Evolutionary conservation across 2,797 vertebrate species (phyloP).

Genomic region (Enteromius unitaeniatus): DNA sequence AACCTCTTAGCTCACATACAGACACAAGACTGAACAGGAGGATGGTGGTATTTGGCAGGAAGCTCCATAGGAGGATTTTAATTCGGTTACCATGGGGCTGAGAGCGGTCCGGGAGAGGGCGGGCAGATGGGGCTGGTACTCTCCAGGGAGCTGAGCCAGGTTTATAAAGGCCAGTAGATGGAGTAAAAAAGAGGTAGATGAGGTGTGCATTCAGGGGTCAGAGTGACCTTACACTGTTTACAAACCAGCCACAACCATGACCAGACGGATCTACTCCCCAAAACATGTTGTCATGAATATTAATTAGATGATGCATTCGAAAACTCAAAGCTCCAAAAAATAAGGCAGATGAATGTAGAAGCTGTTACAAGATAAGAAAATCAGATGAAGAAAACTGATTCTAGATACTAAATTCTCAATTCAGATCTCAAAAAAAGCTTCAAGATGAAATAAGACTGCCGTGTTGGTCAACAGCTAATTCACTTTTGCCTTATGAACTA

Average conservation of each 20-base stretch:
- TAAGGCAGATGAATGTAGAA: background rate
- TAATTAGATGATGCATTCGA: background rate
- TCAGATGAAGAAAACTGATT: background rate
- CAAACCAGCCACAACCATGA: conserved; percentile 3
- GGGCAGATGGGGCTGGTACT: conserved; percentile 44
- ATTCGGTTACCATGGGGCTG: conserved; percentile 32
- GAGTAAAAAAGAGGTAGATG: conserved; percentile 25
- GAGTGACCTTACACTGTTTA: conserved; percentile 9
- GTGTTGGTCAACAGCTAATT: background rate
- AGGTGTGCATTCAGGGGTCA: conserved; percentile 43
- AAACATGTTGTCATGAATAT: conserved; percentile 26
- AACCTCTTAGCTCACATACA: conserved; percentile 55
- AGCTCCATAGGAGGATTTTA: conserved; percentile 41
- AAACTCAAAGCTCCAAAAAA: background rate
- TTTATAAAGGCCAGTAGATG: conserved; percentile 43
- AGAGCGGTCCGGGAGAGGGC: conserved; percentile 32
- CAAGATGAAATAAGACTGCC: background rate
- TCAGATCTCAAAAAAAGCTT: background rate
- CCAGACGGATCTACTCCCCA: conserved; percentile 5
- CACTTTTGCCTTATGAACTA: background rate
- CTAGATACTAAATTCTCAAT: background rate
- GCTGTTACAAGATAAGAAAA: background rate
- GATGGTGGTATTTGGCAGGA: conserved; percentile 48
- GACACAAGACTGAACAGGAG: conserved; percentile 38
- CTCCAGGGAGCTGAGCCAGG: conserved; percentile 39